Base-by-base conservation (phyloP, 2,797 vertebrate genomes). In the Acropternis orthonyx region DNA sequence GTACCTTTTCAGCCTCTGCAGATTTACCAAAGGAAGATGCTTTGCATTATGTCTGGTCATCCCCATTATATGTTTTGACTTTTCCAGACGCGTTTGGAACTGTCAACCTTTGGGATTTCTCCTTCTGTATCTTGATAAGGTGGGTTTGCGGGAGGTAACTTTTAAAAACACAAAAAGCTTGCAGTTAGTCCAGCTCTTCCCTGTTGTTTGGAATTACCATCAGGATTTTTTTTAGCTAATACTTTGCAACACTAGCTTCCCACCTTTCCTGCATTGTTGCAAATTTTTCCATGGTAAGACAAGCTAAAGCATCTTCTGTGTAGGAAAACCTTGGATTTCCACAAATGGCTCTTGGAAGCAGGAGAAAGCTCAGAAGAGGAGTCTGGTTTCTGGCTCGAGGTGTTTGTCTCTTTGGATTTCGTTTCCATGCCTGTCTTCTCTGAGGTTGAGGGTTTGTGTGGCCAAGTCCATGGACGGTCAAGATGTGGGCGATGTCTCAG, bases 31-130 rank as follows among this genome's bases (percentile, higher is more conserved):
- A 93, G 90, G 95, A 92, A 77, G 89, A 94, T 68, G 78, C 79
- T 91, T 83, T 89, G 41, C 86, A 18, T 85, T 88, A 26, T 93
- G 59, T 79, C 81, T 95, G 88, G 94, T 83, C 93, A 83, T 92
- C 81, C 94, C 87, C 92, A 26, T 85, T 96, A 11, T 48, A 86
- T 93, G 81, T 91, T 95, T 93, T 95, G 95, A 96, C 93, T 96
- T 96, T 97, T 96, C 95, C 95, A 94, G 92, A 89, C 85, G 92
- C 54, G 0, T 97, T 97, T 97, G 93, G 89, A 96, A 96, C 95
- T 95, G 95, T 97, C 92, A 96, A 83, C 92, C 89, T 95, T 96
- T 96, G 95, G 92, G 91, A 94, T 96, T 94, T 97, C 93, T 96
- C 86, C 96, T 96, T 96, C 95, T 97, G 61, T 97, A 83, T 96